These are phyloP conservation scores for Whitmania pigra DNA, from an alignment of 1,140 invertebrate species.

Conservation along the genomic window DNA sequence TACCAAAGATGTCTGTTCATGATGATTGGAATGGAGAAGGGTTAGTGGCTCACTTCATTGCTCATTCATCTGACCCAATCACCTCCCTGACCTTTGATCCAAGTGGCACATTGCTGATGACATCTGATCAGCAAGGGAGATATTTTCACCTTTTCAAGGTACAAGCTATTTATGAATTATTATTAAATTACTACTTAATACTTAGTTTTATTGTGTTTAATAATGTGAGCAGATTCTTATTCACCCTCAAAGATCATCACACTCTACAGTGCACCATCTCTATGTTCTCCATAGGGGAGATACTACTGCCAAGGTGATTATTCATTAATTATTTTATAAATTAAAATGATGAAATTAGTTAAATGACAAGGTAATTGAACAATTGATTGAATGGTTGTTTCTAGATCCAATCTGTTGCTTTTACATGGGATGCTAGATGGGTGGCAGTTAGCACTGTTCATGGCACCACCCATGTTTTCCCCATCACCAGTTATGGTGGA, in stretches of 20 bases:
- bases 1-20: conserved; percentile 35
- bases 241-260: conserved; percentile 70
- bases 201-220: too few relatives aligned
- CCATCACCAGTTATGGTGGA: conserved; percentile 87
- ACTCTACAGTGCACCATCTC: conserved; percentile 85
- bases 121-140: conserved; percentile 81
- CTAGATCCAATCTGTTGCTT: conserved; percentile 62
- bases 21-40: conserved; percentile 38
- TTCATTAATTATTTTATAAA: neutral
- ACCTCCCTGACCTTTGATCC: conserved; percentile 81
- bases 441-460: conserved; percentile 81
- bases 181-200: too few relatives aligned
- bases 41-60: conserved; percentile 80
- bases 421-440: conserved; percentile 84
- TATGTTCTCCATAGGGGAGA: conserved; percentile 78
- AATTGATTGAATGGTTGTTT: conserved; percentile 15
- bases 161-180: too few relatives aligned
- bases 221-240: conserved; percentile 58
- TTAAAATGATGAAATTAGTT: neutral
- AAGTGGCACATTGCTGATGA: conserved; percentile 76
- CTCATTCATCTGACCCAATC: conserved; percentile 72
- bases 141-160: conserved; percentile 78
- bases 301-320: conserved; percentile 47
- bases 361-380: neutral
- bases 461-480: conserved; percentile 93